These are phyloP conservation scores for Rhagophthalmus giganteus DNA, from an alignment of 2,888 invertebrate genomes.

Conservation along the genomic window DNA sequence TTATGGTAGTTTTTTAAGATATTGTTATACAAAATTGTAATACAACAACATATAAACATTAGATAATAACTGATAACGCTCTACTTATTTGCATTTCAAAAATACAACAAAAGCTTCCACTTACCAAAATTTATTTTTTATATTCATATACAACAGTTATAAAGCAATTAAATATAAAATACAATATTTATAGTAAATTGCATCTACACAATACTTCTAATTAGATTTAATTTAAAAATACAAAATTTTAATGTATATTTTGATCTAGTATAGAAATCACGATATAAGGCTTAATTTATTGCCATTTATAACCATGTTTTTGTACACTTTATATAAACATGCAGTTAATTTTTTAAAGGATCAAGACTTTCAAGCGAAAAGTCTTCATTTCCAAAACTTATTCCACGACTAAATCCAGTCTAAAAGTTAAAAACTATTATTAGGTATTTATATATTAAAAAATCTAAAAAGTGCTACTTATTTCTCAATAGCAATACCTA, in stretches of 20 bases:
- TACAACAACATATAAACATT: no score
- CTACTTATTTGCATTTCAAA: no score
- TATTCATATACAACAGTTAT: conserved; percentile 32
- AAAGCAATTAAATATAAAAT: conserved; percentile 32
- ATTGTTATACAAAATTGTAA: no score
- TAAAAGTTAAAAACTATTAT: conserved; percentile 56
- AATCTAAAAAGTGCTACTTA: no score
- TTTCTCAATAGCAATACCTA: no score
- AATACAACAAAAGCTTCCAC: conserved; percentile 8
- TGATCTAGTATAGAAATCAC: conserved; percentile 30
- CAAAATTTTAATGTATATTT: conserved; percentile 17
- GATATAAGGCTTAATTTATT: conserved; percentile 22
- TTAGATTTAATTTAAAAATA: conserved; percentile 20
- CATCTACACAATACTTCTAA: conserved; percentile 29
- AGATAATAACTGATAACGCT: no score
- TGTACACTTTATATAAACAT: conserved; percentile 10
- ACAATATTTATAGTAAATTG: conserved; percentile 28
- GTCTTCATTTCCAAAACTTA: conserved; percentile 88
- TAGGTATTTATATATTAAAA: conserved; percentile 2
- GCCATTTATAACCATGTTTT: conserved; percentile 15
- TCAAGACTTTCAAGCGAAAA: conserved; percentile 93
- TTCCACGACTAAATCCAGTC: conserved; percentile 88
- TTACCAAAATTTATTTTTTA: conserved; percentile 23
- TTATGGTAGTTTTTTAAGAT: no score
- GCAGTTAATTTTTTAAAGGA: conserved; percentile 78